Percentiles rank a stretch among this genome's conserved stretches.
These are phyloP conservation scores for Acanthopleura granulata DNA, from an alignment of 2,888 invertebrate genomes.

Conservation along the genomic window DNA sequence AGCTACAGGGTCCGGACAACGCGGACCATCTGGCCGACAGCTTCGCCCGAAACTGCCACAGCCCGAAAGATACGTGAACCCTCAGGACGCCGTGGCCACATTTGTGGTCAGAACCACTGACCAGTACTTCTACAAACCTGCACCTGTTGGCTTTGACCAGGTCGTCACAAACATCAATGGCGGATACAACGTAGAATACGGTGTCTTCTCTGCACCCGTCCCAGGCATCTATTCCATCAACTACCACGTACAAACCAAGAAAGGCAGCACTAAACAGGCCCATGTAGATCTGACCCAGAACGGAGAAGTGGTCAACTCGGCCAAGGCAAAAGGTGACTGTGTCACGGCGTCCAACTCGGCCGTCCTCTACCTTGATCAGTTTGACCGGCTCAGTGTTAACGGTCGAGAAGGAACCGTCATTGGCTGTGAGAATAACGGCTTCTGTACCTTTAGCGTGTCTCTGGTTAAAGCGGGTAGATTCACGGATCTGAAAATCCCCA, in stretches of 20 bases:
- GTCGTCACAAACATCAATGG: background rate
- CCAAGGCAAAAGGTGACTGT: background rate
- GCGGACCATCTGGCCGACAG: no score
- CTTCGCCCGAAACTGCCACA: no score
- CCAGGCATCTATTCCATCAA: background rate
- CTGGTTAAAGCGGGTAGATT: no score
- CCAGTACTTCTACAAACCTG: background rate
- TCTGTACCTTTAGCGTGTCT: no score
- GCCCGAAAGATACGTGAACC: background rate
- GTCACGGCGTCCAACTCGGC: background rate
- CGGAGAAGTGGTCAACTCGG: background rate
- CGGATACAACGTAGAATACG: background rate
- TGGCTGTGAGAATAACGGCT: no score
- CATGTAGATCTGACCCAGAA: background rate
- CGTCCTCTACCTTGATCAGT: background rate
- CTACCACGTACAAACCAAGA: background rate
- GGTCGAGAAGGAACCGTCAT: no score
- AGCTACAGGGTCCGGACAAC: no score
- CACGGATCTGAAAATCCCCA: no score
- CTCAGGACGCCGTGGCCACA: background rate
- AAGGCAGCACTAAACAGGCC: background rate
- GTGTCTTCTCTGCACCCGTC: background rate
- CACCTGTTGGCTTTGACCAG: background rate
- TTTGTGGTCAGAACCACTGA: background rate
- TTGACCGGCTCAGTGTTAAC: no score